Evolutionary conservation across 2,888 invertebrate species (phyloP).

Genomic region (Drosophila nr. fundita): DNA sequence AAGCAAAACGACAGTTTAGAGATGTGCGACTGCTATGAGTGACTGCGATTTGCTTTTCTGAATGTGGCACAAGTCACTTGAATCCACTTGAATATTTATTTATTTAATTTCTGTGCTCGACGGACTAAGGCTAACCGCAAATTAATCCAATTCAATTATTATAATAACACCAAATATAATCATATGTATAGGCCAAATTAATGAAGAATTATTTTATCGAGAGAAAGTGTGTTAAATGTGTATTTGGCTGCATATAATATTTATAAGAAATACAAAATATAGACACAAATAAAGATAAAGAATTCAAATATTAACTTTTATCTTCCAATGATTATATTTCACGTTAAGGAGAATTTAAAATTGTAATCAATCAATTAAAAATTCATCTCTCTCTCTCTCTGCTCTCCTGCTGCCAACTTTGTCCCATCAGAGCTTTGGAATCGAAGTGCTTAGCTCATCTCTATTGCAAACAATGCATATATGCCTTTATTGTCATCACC

Average conservation of each 20-base stretch:
- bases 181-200: background rate
- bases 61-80: slow-evolving; percentile 20
- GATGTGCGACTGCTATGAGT: slow-evolving; percentile 38
- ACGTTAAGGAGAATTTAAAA: background rate
- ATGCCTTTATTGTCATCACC: slow-evolving; percentile 40
- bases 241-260: background rate
- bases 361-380: background rate
- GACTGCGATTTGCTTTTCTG: slow-evolving; percentile 27
- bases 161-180: background rate
- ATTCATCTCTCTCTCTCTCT: background rate
- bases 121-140: background rate
- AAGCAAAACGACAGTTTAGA: slow-evolving; percentile 29
- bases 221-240: background rate
- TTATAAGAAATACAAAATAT: background rate
- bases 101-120: too few relatives aligned
- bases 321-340: background rate
- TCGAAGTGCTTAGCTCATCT: slow-evolving; percentile 24
- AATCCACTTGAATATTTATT: slow-evolving; percentile 5
- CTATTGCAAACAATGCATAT: slow-evolving; percentile 17
- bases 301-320: background rate
- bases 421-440: background rate
- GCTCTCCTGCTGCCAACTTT: background rate
- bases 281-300: background rate
- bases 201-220: background rate
- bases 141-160: background rate